These are phyloP conservation scores for Diceros bicornis DNA, from an alignment of 2,797 vertebrate species.

Conservation along the genomic window DNA sequence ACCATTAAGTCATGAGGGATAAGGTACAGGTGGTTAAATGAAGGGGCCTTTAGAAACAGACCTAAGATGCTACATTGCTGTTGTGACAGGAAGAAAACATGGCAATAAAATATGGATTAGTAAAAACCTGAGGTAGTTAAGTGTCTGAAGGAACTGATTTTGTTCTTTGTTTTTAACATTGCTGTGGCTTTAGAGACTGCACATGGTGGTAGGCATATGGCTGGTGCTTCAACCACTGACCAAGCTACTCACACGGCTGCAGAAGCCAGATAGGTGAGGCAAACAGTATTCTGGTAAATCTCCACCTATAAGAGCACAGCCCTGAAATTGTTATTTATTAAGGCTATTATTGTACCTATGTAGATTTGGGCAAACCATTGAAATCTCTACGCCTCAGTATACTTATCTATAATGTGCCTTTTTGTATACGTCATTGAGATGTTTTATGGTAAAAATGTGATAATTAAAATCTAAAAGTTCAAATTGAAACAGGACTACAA, in stretches of 20 bases:
- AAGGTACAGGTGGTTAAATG: too few species aligned
- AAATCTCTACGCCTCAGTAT: background rate
- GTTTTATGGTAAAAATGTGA: background rate
- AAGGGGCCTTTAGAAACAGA: too few species aligned
- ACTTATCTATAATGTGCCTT: background rate
- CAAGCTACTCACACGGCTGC: background rate
- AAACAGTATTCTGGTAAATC: background rate
- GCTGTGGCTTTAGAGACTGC: background rate
- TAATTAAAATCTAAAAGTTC: background rate
- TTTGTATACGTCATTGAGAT: background rate
- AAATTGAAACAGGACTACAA: background rate
- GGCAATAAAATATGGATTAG: too few species aligned
- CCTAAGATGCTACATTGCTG: too few species aligned
- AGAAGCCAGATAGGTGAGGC: background rate
- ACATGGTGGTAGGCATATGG: too few species aligned
- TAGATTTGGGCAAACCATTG: background rate
- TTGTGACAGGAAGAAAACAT: too few species aligned
- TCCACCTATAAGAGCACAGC: background rate
- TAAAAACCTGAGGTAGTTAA: background rate
- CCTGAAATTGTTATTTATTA: background rate
- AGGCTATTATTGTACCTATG: background rate
- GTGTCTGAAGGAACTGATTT: too few species aligned
- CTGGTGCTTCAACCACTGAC: background rate
- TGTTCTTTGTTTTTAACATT: background rate
- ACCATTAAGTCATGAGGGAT: background rate